These are phyloP conservation scores for Taenioides sp. DNA, from an alignment of 2,797 vertebrate genomes.

Conservation along the genomic window DNA sequence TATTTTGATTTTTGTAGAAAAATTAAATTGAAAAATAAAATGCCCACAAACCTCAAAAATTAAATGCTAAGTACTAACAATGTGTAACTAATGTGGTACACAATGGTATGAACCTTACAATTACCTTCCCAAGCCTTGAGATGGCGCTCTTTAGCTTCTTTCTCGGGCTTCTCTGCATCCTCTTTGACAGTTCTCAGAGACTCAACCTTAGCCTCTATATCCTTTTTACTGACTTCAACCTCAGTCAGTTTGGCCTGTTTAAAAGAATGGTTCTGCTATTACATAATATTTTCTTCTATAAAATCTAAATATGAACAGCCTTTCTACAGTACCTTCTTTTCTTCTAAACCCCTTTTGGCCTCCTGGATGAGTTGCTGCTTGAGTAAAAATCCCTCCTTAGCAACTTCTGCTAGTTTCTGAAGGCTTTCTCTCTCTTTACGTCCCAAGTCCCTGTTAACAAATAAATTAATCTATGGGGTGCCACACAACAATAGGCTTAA, in stretches of 20 bases:
- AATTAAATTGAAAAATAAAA: neutral
- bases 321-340: constrained; percentile 80
- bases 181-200: constrained; percentile 81
- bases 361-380: constrained; percentile 88
- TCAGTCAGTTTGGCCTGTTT: constrained; percentile 78
- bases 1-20: neutral
- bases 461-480: neutral
- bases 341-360: constrained; percentile 82
- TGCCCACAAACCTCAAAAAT: neutral
- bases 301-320: neutral
- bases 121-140: constrained; percentile 89
- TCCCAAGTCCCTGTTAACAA: constrained; percentile 83
- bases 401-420: constrained; percentile 84
- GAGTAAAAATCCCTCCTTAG: constrained; percentile 86
- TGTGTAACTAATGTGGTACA: constrained; percentile 12
- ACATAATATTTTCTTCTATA: neutral
- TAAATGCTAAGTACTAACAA: constrained; percentile 10
- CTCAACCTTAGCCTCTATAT: constrained; percentile 81
- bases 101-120: constrained; percentile 5
- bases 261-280: neutral
- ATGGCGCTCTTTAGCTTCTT: constrained; percentile 88
- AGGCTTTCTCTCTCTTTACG: constrained; percentile 84
- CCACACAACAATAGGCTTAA: neutral
- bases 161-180: constrained; percentile 85
- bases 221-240: constrained; percentile 76